Base-by-base conservation (phyloP, 2,888 invertebrate genomes). In the Trachelus iudaicus region DNA sequence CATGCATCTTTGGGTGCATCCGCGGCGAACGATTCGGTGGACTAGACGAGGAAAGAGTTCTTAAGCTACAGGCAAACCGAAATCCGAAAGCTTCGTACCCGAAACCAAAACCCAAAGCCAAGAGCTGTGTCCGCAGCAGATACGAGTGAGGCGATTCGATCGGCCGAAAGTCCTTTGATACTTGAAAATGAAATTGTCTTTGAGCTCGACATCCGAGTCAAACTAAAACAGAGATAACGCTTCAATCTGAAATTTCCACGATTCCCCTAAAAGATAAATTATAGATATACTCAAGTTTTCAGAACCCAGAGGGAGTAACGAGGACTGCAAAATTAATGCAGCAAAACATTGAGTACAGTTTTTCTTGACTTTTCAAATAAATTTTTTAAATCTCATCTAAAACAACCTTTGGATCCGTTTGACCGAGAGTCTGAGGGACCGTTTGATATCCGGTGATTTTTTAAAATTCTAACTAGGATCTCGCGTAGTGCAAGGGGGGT, bases 401-500 rank as follows among this genome's bases (percentile, higher is more conserved):
- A 56, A 23, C 23, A 56, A 23, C 56, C 9, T 23, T 56, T 15
- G 56, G 15, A 23, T 23, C 23, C 23, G 56, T 56, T 56, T 56
- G 23, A 56, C 56, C 2, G 56, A 56, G 56, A 56, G 23, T 23
- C 56, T 6, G 56, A 23, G 31, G 3, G 71, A 71, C 71, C 30
- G 31, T 71, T 33, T 71, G 31, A 31, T 23, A 71, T 56, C 71
- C 71, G 71, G 71, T 71, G 13, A 34, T 33, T 71, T 71, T 34
- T 71, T 4, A 12, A 12, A 71, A 71, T 71, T 71, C 71, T 31
- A 34, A 6, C 71, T 81, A 79, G 75, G 81, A 82, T 75, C 79
- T 80, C 75, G 73, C 3, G 3, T 76, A 76, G 80, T 80, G 13
- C 34, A 81, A 76, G 80, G 84, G 84, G 81, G 81, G 78, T 86